These are phyloP conservation scores for Bubo scandiacus DNA, from an alignment of 2,113 vertebrate species.

Conservation along the genomic window DNA sequence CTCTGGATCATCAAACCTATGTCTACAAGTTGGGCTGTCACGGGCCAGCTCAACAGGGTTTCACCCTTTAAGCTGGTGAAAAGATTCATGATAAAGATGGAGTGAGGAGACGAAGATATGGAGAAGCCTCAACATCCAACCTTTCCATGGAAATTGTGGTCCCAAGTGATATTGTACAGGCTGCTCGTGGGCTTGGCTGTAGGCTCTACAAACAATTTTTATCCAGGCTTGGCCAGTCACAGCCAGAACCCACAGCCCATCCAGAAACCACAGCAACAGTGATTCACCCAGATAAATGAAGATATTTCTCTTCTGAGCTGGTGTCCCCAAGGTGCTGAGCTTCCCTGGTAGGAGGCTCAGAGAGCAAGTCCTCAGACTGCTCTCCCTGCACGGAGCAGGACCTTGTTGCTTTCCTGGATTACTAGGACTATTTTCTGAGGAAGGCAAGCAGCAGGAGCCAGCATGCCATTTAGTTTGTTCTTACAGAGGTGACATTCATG, in stretches of 20 bases:
- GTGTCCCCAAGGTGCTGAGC: not conserved
- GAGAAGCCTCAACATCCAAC: not conserved
- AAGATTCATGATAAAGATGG: not conserved
- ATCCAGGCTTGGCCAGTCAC: not conserved
- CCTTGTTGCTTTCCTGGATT: not conserved
- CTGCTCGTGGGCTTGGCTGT: not conserved
- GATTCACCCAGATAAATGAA: not conserved
- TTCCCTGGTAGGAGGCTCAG: not conserved
- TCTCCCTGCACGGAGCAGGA: not conserved
- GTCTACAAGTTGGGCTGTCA: not conserved
- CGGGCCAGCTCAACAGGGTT: not conserved
- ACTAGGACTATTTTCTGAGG: not conserved
- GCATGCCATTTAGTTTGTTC: not conserved
- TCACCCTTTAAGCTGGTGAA: not conserved
- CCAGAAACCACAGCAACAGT: not conserved
- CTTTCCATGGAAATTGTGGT: not conserved
- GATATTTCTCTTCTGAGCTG: not conserved
- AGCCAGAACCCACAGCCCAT: not conserved
- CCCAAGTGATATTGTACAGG: not conserved
- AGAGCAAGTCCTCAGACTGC: not conserved
- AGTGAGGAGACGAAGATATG: not conserved
- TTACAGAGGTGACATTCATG: fast-evolving
- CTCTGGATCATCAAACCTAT: not conserved
- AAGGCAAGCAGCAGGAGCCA: not conserved
- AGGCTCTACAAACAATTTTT: not conserved